These are phyloP conservation scores for Rattus rattus DNA, from an alignment of 2,113 vertebrate genomes.

Conservation along the genomic window DNA sequence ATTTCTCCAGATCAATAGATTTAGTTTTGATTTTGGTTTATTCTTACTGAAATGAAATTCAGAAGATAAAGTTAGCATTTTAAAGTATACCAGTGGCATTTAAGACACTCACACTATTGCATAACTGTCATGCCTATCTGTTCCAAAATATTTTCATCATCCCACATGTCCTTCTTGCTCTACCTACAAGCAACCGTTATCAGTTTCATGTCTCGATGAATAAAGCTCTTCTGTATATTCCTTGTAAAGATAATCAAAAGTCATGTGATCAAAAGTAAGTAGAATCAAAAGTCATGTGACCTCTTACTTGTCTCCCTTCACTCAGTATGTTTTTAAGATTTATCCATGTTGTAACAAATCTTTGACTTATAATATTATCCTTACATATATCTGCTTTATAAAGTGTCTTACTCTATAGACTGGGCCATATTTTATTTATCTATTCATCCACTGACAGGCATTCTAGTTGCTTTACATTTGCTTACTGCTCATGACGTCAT, in stretches of 20 bases:
- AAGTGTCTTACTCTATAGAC: background rate
- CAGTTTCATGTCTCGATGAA: background rate
- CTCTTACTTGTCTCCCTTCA: background rate
- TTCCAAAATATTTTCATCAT: conserved; percentile 21
- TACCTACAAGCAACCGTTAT: background rate
- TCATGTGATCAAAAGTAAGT: background rate
- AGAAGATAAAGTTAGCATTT: conserved; percentile 26
- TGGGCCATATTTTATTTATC: background rate
- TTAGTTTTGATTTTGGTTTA: conserved; percentile 28
- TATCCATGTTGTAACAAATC: background rate
- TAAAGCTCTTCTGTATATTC: conserved; percentile 34
- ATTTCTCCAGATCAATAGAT: conserved; percentile 2
- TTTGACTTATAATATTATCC: background rate
- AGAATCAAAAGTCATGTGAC: background rate
- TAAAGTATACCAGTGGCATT: background rate
- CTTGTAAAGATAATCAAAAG: background rate
- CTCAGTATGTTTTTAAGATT: background rate
- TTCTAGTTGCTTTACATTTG: conserved; percentile 23
- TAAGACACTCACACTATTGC: conserved; percentile 33
- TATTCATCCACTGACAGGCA: background rate
- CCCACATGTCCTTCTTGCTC: background rate
- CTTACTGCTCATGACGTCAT: background rate
- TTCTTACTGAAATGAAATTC: conserved; percentile 27
- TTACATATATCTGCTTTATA: background rate
- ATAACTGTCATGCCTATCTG: background rate